Conservation (phyloP, 2,888 invertebrate species). For the Cephus rjabovi region DNA sequence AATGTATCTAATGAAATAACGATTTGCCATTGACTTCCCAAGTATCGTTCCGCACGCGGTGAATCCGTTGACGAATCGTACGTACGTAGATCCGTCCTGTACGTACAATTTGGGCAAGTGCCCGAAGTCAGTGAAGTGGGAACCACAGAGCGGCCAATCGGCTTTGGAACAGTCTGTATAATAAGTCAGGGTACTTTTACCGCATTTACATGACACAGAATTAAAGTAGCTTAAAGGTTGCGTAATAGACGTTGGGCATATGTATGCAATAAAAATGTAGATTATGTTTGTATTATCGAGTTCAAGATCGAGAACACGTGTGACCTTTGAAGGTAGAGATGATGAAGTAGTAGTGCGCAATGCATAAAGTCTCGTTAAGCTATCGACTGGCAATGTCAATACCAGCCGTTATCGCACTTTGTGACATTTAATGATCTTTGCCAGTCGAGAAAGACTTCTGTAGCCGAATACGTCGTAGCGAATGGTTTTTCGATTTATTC, state of each 20-base stretch:
- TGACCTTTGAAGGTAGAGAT: conserved; percentile 17
- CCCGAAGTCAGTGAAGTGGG: neutral
- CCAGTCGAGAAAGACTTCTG: neutral
- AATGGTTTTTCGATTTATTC: neutral
- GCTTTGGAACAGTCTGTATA: neutral
- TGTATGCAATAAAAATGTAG: conserved; percentile 27
- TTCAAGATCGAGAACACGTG: conserved; percentile 39
- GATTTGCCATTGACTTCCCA: neutral
- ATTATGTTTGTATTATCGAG: conserved; percentile 39
- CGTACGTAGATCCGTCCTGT: neutral
- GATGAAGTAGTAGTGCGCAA: neutral
- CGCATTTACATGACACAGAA: neutral
- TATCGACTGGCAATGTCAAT: neutral
- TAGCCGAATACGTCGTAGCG: neutral
- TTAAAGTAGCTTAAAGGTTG: conserved; percentile 17
- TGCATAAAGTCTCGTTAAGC: neutral
- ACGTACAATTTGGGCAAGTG: neutral
- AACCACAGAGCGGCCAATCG: neutral
- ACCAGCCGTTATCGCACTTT: neutral
- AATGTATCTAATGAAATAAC: neutral
- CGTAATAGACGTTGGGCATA: conserved; percentile 22
- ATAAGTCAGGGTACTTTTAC: neutral
- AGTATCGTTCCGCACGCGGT: neutral
- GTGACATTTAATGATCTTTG: neutral
- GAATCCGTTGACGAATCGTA: neutral